These are phyloP conservation scores for Apteryx owenii DNA, from an alignment of 2,113 vertebrate genomes.

Conservation along the genomic window DNA sequence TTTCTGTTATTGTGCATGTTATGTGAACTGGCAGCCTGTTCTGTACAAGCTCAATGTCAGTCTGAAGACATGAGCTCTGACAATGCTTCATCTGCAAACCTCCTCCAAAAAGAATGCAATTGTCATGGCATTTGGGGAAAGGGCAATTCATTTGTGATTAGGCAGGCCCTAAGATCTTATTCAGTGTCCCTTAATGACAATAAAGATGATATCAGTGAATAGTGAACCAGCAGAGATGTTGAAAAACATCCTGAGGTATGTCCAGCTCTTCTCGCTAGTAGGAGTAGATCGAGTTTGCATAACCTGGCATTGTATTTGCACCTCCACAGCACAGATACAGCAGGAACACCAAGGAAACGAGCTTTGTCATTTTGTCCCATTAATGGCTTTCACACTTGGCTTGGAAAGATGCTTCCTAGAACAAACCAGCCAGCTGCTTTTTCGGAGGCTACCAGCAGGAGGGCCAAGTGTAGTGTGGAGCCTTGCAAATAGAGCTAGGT, in stretches of 20 bases:
- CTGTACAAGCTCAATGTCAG: background rate
- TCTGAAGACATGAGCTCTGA: background rate
- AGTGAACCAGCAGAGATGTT: background rate
- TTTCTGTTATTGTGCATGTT: background rate
- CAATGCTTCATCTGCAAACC: background rate
- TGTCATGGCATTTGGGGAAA: background rate
- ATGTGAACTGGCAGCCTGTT: background rate
- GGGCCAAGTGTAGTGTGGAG: background rate
- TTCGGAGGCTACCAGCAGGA: background rate
- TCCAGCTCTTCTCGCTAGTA: background rate
- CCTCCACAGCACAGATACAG: rapidly evolving
- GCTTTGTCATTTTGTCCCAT: background rate
- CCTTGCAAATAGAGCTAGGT: background rate
- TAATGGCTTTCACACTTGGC: background rate
- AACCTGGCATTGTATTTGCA: background rate
- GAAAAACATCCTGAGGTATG: background rate
- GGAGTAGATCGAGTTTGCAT: background rate
- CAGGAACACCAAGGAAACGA: background rate
- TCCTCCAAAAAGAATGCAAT: background rate
- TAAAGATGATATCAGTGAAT: background rate
- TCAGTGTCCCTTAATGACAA: background rate
- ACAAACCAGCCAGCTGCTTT: background rate
- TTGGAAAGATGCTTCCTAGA: background rate
- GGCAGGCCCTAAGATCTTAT: background rate
- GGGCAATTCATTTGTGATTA: background rate